A percentile compares a stretch with the other conserved stretches of the same genome.
These are phyloP conservation scores for Sesamia nonagrioides DNA, from an alignment of 1,140 invertebrate species.

Conservation along the genomic window DNA sequence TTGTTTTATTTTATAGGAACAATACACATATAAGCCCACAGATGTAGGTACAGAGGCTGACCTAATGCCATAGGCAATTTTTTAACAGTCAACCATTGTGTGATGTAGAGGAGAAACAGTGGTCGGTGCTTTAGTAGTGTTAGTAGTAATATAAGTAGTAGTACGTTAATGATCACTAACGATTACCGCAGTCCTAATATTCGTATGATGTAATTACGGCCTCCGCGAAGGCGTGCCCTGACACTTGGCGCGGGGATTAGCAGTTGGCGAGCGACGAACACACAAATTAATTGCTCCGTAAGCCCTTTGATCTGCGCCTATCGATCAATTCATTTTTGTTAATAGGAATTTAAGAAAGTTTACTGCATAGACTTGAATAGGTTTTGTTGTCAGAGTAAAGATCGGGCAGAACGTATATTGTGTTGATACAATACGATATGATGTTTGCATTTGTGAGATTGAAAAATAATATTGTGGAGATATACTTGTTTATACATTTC, in stretches of 20 bases:
- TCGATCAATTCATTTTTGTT: slow-evolving; percentile 44
- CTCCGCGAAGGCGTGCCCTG: slow-evolving; percentile 9
- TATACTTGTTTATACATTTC: slow-evolving; percentile 3
- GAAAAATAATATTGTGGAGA: slow-evolving; percentile 14
- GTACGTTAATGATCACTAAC: too few species aligned
- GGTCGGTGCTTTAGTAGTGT: too few species aligned
- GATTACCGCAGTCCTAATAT: background rate
- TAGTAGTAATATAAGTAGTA: too few species aligned
- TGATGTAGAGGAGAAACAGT: too few species aligned
- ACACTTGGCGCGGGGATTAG: slow-evolving; percentile 31
- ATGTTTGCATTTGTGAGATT: slow-evolving; percentile 2
- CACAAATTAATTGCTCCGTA: slow-evolving; percentile 47
- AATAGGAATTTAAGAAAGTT: slow-evolving; percentile 36
- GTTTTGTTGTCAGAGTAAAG: background rate
- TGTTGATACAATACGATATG: background rate
- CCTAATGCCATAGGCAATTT: too few species aligned
- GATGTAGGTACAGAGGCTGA: too few species aligned
- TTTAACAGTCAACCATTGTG: too few species aligned
- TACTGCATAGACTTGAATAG: slow-evolving; percentile 4
- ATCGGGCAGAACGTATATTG: background rate
- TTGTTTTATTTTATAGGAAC: too few species aligned
- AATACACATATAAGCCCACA: too few species aligned
- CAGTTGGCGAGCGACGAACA: slow-evolving; percentile 11
- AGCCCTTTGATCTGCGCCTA: slow-evolving; percentile 44
- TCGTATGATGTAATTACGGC: slow-evolving; percentile 24